A percentile compares a stretch with the other conserved stretches of the same genome.
Conservation (phyloP, 2,113 vertebrate species). For the Sula dactylatra region DNA sequence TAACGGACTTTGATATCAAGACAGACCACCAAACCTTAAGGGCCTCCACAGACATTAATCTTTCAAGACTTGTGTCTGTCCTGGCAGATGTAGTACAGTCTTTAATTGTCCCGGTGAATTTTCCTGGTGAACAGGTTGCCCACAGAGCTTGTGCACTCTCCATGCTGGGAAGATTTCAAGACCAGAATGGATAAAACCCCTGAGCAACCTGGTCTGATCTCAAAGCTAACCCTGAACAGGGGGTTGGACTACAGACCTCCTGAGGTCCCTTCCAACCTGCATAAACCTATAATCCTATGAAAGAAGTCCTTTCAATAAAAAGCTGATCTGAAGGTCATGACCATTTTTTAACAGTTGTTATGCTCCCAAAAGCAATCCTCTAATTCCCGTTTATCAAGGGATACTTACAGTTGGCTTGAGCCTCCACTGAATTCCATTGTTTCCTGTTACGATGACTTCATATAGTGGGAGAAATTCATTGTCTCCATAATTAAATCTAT, state of each 20-base stretch:
- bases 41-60: neutral
- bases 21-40: neutral
- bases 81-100: neutral
- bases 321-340: neutral
- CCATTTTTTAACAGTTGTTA: neutral
- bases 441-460: conserved; percentile 88
- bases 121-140: neutral
- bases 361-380: fast-evolving
- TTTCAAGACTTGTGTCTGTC: neutral
- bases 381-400: neutral
- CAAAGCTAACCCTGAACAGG: neutral
- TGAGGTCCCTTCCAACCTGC: neutral
- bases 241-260: neutral
- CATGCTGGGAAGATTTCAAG: neutral
- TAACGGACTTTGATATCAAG: neutral
- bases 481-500: conserved; percentile 16
- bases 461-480: conserved; percentile 47
- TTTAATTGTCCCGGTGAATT: neutral
- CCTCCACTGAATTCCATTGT: conserved; percentile 89
- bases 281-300: neutral
- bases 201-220: neutral
- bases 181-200: neutral
- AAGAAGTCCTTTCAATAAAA: neutral
- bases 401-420: conserved; percentile 80
- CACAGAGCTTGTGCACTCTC: neutral